Base-by-base conservation (phyloP, 2,797 vertebrate species). In the Mormyrops attenuatus region DNA sequence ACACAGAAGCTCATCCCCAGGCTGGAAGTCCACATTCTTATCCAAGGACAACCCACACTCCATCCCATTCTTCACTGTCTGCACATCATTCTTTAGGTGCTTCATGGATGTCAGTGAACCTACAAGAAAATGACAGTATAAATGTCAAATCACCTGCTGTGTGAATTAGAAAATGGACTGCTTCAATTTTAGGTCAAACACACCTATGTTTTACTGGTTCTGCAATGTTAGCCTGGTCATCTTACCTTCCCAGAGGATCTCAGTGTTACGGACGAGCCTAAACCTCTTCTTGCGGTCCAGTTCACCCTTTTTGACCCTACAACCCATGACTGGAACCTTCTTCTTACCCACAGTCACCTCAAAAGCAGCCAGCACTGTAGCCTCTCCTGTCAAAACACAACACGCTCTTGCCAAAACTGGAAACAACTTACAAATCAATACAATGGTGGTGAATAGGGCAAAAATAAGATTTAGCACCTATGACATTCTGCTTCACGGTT, bases 21-120 rank as follows among this genome's bases (percentile, higher is more conserved):
- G 55, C 84, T 11, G 91, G 92, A 98, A 95, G n/a, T 96, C 94
- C n/a, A 95, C 69, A 2, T 95, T 90, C 1, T 93, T 92, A 87
- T 97, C 96, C 22, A 96, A 92, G 41, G 96, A 98, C 52, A 99
- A 80, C 0, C 98, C 98, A 89, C 98, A 99, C 0, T 99, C 98
- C 97, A 98, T 97, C 77, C 98, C 98, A 0, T 49, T 92, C 95
- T 95, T 97, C 90, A 97, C 96, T 2, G 94, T 89, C 91, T 94
- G 94, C 11, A 97, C 95, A 0, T 98, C 97, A 69, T 98, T 97
- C 91, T 98, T 99, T 89, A 96, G 97, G 90, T 99, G 97, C 92
- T 97, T 99, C 93, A 99, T 57, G 3, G 97, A 94, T 0, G 93
- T 95, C 86, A 98, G 89, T 3, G 90, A 94, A 47, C 98, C 98